Conservation (phyloP, 2,113 vertebrate genomes). For the Brienomyrus brachyistius region DNA sequence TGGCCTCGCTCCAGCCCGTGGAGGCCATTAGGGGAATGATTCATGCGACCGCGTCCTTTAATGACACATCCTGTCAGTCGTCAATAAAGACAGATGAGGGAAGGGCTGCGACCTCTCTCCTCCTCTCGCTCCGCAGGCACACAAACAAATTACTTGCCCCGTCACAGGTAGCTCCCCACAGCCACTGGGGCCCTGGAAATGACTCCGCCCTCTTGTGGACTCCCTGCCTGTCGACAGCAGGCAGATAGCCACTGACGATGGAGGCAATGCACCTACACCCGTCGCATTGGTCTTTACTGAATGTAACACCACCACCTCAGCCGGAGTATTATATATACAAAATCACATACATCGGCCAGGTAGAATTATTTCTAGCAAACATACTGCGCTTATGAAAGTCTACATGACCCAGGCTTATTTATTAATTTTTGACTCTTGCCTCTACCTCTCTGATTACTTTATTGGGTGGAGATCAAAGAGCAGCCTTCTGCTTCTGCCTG, state of each 20-base stretch:
- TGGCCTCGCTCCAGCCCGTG: constrained; percentile 30
- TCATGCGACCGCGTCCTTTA: constrained; percentile 39
- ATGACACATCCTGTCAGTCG: constrained; percentile 40
- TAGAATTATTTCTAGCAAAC: not conserved
- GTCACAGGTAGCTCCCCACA: not conserved
- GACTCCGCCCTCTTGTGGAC: not conserved
- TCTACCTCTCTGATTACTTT: not conserved
- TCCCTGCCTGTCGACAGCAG: not conserved
- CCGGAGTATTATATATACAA: not conserved
- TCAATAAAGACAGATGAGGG: constrained; percentile 36
- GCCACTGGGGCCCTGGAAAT: not conserved
- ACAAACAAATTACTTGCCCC: constrained; percentile 16
- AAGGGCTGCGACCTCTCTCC: constrained; percentile 27
- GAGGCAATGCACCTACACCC: not conserved
- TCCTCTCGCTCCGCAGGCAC: not conserved
- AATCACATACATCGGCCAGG: not conserved
- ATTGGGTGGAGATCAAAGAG: constrained; percentile 13
- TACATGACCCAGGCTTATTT: not conserved
- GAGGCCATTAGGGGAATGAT: constrained; percentile 38
- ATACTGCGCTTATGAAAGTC: not conserved
- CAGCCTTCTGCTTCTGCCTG: not conserved
- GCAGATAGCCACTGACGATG: not conserved
- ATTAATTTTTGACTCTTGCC: not conserved
- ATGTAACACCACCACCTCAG: not conserved
- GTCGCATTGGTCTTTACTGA: no score